Base-by-base conservation (phyloP, 1,140 invertebrate species). In the Rhopalosiphum maidis region DNA sequence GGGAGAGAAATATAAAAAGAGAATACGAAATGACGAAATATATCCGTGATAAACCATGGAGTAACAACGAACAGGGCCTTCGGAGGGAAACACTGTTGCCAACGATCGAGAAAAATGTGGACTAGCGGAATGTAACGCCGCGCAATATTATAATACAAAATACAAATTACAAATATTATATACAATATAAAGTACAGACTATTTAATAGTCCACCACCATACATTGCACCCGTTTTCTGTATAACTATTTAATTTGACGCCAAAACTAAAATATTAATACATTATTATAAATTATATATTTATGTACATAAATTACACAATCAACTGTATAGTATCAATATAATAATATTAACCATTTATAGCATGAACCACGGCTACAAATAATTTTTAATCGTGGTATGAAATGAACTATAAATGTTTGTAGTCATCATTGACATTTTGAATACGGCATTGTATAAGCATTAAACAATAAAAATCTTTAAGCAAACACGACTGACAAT, bases 11-110 rank as follows among this genome's bases (percentile, higher is more conserved):
- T 55, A 41, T 43, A 68, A 43, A 88, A 90, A 43, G 30, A 90
- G 8, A 90, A 68, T 30, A 91, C 55, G 86, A 11, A 94, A 68
- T 94, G 51, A 94, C 92, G 35, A 89, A 93, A 18, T 83, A 51
- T 51, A 48, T 60, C 11, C 22, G 68, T 91, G 90, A 91, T 91
- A 83, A 91, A 51, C 90, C 90, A 91, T 91, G 90, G 90, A 91
- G 25, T 22, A 91, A 91, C 35, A 51, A 35, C n/a, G 21, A 68
- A 83, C n/a, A 5, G 37, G 54, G 8, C 43, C 15, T n/a, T n/a
- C 51, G 43, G 46, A 35, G 43, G 5, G 23, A 35, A 83, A 83
- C 41, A 91, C 23, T 35, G 90, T 48, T 48, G 30, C 55, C 60
- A 91, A 77, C 15, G 4, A 43, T 91, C 35, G 30, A n/a, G 30